phyloP scores from a whole-genome alignment of 2,113 vertebrate genomes.

The Proterorhinus semilunaris region DNA sequence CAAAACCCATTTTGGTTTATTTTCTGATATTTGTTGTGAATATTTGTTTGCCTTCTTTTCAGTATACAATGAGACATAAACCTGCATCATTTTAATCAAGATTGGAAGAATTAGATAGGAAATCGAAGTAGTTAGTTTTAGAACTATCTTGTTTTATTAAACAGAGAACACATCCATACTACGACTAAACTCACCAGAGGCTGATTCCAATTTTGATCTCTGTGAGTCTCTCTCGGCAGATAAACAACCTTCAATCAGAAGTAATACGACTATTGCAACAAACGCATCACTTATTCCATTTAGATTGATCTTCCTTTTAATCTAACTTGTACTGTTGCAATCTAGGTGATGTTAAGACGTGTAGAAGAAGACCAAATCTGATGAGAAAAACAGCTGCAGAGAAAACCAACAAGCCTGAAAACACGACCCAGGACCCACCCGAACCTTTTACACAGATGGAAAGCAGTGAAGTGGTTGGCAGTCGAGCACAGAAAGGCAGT shows the following conservation, averaged over 20 bases:
- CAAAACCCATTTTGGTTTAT: no score
- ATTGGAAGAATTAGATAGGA: no score
- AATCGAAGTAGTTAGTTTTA: no score
- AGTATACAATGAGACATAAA: no score
- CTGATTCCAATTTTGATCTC: neutral
- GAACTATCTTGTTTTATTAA: constrained; percentile 20
- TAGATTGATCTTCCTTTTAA: neutral
- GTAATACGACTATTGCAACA: constrained; percentile 30
- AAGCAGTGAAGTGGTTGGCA: neutral
- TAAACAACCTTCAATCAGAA: constrained; percentile 43
- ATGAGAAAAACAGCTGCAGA: neutral
- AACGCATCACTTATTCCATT: neutral
- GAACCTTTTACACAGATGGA: neutral
- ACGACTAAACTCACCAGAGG: constrained; percentile 4
- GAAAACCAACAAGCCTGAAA: neutral
- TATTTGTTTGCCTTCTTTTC: neutral
- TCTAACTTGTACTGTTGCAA: neutral
- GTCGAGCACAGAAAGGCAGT: neutral
- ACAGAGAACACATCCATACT: constrained; percentile 22
- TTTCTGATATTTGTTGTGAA: neutral
- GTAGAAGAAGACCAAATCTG: constrained; percentile 13
- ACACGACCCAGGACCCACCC: constrained; percentile 10
- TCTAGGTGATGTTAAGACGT: constrained; percentile 51
- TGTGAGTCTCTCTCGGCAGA: constrained; percentile 1
- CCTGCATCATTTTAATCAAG: no score